Evolutionary conservation across 2,797 vertebrate genomes (phyloP), one percentile per base, ranked within the genome.

Genomic region (Sebastes nivosus): DNA sequence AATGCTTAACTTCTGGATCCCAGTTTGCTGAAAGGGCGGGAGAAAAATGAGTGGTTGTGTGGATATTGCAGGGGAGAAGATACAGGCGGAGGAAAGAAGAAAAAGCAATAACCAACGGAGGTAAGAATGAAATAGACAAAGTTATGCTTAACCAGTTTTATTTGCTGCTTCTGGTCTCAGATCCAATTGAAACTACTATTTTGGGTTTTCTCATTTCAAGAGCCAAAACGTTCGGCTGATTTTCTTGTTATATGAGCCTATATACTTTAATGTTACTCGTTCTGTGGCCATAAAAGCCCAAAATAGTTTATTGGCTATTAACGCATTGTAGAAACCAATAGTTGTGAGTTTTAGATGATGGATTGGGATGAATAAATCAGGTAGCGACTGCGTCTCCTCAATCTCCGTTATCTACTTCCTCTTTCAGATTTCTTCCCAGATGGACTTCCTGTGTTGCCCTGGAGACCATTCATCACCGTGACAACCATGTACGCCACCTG

Each of bases 401-500:
- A 87, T 92, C 89, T 90, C 81, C 82, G 75, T 92, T 90, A 91
- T 93, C 91, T 87, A 92, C 90, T 91, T 93, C 92, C 89, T 92
- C 76, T 89, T 87, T 90, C 83, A 90, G 87, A 93, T 90, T 89
- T 91, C 82, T 78, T 85, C 82, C 86, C 88, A 92, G 90, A 94
- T 92, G 89, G 92, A 94, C 91, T 93, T 95, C 91, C 91, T 91
- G 89, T 92, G 91, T 94, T 94, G 88, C 92, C 83, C 85, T 85
- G 89, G 94, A 92, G 88, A 92, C 89, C 81, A 93, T 94, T 93
- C 90, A 93, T 95, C 94, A 94, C 93, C 76, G 75, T 92, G 93
- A 94, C 93, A 94, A 93, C 91, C 90, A 80, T 77, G 83, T 86
- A 87, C 88, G 89, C 87, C 88, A 83, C 85, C 87, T 87, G 85